Evolutionary conservation across 2,888 invertebrate genomes (phyloP), one percentile per base, ranked within the genome.

Genomic region (Ferdinandea cuprea): DNA sequence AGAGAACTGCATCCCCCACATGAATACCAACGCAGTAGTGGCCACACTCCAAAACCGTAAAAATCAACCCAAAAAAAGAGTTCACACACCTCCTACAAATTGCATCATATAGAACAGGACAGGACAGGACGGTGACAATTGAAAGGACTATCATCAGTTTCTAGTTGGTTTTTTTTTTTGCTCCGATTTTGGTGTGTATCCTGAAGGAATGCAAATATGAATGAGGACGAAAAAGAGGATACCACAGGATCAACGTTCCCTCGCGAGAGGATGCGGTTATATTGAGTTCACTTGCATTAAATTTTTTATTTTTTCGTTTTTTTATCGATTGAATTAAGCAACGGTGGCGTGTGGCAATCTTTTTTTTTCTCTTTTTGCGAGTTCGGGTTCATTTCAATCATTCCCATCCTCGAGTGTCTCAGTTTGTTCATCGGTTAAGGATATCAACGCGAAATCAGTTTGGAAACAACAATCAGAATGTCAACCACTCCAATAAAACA

Each of bases 381-480:
- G 15, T 50, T 28, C 17, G 52, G 59, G 54, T 78, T 73, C 50
- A 78, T 83, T 80, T 83, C 66, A 72, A 72, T 80, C 74, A 74
- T 37, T 42, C 21, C 40, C 59, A 66, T 72, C 61, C 48, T 63
- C 78, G 68, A 19, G 56, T 54, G 54, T 83, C 56, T 73, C 72
- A 48, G 72, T 77, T 56, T 78, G 78, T 44, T 73, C 78, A 48
- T 78, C 56, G 83, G 83, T 83, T 78, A 83, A 83, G 83, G 83
- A 83, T 68, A 83, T 83, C 83, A 83, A 78, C 78, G 78, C 68
- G 78, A 76, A 80, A 80, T 85, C 80, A 85, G 69, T 85, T 85
- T 72, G 79, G 73, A 48, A 77, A 74, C 66, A 74, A 71, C 80
- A 80, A 74, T 80, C 79, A 79, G 69, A 73, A 79, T 80, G 74